Evolutionary conservation across 2,888 invertebrate species (phyloP).

Genomic region (Dasysyrphus albostriatus): DNA sequence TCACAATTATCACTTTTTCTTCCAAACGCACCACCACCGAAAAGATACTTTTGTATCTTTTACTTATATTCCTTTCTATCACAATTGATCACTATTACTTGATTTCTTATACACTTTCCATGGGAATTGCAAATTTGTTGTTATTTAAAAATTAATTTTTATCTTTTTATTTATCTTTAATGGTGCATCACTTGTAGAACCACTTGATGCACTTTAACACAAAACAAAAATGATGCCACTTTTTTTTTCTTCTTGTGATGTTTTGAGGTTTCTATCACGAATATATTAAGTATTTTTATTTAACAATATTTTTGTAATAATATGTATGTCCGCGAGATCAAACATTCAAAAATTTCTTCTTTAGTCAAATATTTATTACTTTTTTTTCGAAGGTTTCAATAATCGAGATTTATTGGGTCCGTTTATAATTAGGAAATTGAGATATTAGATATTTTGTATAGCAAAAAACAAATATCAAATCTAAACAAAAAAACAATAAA

Average conservation of each 20-base stretch:
- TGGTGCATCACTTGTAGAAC: constrained; percentile 75
- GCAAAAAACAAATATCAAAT: constrained; percentile 20
- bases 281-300: constrained; percentile 4
- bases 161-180: constrained; percentile 25
- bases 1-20: constrained; percentile 69
- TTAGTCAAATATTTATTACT: constrained; percentile 9
- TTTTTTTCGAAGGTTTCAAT: background rate
- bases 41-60: constrained; percentile 68
- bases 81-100: constrained; percentile 72
- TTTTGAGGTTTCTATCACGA: constrained; percentile 30
- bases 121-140: constrained; percentile 54
- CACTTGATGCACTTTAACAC: constrained; percentile 77
- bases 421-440: background rate
- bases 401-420: constrained; percentile 4
- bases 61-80: constrained; percentile 59
- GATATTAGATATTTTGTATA: constrained; percentile 4
- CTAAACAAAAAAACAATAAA: background rate
- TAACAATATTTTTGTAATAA: constrained; percentile 12
- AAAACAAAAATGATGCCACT: constrained; percentile 45
- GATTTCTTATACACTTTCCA: constrained; percentile 58
- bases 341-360: constrained; percentile 2
- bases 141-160: constrained; percentile 23
- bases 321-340: constrained; percentile 24
- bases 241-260: constrained; percentile 26
- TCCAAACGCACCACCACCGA: constrained; percentile 5